Conservation (phyloP, 2,113 vertebrate species). For the Gavialis gangeticus region DNA sequence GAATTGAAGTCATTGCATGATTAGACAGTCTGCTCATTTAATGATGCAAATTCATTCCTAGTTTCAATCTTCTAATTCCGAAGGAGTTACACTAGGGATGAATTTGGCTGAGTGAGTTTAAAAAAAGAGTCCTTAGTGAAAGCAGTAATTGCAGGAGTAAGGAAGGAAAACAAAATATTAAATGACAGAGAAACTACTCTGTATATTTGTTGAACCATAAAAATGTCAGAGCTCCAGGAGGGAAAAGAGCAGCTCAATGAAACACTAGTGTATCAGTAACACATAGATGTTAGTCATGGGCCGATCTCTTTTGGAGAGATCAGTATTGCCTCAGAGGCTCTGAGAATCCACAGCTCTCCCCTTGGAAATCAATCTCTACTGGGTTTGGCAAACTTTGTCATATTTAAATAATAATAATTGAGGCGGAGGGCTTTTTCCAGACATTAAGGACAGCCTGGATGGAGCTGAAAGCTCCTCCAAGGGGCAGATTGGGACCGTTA, state of each 20-base stretch:
- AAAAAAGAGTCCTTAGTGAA: neutral
- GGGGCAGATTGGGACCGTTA: neutral
- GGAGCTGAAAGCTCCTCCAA: constrained; percentile 22
- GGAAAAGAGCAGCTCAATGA: neutral
- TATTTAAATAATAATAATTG: constrained; percentile 3
- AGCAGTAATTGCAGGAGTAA: neutral
- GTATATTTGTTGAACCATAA: neutral
- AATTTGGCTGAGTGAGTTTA: neutral
- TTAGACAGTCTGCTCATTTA: neutral
- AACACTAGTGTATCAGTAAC: neutral
- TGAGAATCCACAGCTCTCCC: constrained; percentile 33
- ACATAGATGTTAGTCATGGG: neutral
- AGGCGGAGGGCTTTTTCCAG: neutral
- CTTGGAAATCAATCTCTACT: neutral
- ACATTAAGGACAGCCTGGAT: constrained; percentile 29
- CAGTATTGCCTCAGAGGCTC: constrained; percentile 10
- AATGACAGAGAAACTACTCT: neutral
- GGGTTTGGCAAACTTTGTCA: neutral
- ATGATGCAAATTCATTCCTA: neutral
- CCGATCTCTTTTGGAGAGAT: neutral
- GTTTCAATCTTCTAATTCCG: neutral
- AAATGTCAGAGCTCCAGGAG: neutral
- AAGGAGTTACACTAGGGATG: neutral
- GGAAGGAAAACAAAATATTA: neutral
- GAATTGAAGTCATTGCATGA: neutral